Evolutionary conservation across 2,888 invertebrate genomes (phyloP).

Genomic region (Myopa testacea): DNA sequence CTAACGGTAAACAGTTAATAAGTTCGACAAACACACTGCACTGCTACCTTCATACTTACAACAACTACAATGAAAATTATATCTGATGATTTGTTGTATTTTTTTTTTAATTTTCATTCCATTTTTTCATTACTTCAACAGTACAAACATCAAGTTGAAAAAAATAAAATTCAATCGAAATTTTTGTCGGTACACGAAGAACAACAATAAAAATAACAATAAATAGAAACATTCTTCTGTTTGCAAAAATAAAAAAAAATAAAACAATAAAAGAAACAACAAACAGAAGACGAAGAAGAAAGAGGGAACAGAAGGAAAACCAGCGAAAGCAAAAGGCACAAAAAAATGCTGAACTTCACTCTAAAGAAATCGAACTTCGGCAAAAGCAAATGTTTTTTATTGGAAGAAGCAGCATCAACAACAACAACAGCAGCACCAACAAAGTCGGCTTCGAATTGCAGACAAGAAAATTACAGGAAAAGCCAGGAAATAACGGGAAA

Average conservation of each 20-base stretch:
- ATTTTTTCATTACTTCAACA: background rate
- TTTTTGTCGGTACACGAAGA: background rate
- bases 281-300: background rate
- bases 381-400: background rate
- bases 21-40: background rate
- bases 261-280: background rate
- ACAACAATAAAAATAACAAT: constrained; percentile 14
- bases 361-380: background rate
- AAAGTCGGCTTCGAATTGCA: background rate
- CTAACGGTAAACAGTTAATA: constrained; percentile 17
- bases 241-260: background rate
- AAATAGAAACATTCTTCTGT: background rate
- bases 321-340: background rate
- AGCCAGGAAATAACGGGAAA: background rate
- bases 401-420: background rate
- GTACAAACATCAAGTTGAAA: background rate
- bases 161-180: no score
- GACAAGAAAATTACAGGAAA: constrained; percentile 15
- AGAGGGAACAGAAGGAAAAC: background rate
- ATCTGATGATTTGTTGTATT: background rate
- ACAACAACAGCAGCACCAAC: background rate
- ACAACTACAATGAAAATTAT: background rate
- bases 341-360: background rate
- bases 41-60: background rate
- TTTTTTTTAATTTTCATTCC: background rate